phyloP scores from a whole-genome alignment of 2,113 vertebrate genomes.

The Meles meles region DNA sequence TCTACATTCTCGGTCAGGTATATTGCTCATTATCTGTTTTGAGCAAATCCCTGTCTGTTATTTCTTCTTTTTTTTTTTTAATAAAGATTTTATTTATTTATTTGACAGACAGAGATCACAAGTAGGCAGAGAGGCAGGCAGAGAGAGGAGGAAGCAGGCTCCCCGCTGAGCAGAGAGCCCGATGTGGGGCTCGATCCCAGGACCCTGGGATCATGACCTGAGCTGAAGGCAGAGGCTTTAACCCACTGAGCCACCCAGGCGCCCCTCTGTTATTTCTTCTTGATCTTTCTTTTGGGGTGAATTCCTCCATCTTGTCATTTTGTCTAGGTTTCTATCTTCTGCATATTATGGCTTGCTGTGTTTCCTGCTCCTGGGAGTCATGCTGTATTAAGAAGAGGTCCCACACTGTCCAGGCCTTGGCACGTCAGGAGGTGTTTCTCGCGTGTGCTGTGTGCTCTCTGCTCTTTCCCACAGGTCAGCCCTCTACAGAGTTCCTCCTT shows the following conservation, averaged over 20 bases:
- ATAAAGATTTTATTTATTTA: no score
- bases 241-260: no score
- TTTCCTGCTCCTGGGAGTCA: not conserved
- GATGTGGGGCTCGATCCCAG: no score
- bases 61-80: no score
- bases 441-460: not conserved
- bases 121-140: no score
- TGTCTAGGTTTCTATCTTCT: not conserved
- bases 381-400: not conserved
- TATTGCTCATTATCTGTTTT: not conserved
- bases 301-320: not conserved
- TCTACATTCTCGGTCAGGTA: not conserved
- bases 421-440: not conserved
- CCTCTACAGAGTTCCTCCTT: not conserved
- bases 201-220: no score
- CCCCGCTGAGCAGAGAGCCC: no score
- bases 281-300: not conserved
- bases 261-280: not conserved
- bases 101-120: no score
- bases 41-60: not conserved
- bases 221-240: no score
- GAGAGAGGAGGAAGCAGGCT: no score
- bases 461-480: not conserved
- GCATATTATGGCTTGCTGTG: not conserved
- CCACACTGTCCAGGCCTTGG: not conserved